Percentiles rank a stretch among this genome's conserved stretches.
These are phyloP conservation scores for Ptiloglossa arizonensis DNA, from an alignment of 1,140 invertebrate genomes.

Conservation along the genomic window DNA sequence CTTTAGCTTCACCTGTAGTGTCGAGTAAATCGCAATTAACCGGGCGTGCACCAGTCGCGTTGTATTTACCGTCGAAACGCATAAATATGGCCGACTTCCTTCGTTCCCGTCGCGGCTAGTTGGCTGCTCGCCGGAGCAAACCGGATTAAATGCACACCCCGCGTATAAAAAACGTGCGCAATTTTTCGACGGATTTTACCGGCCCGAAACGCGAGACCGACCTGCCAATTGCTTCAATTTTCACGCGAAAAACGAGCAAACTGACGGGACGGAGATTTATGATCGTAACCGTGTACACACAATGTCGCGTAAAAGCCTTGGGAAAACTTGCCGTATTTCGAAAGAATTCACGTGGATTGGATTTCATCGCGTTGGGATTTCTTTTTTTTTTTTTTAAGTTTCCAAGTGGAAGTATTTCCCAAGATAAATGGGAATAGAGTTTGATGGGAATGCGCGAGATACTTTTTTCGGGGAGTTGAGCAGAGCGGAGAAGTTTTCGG, in stretches of 20 bases:
- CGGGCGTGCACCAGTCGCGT: neutral
- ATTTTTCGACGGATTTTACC: neutral
- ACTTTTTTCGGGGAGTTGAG: no score
- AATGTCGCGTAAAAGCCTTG: no score
- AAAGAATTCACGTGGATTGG: no score
- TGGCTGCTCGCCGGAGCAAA: neutral
- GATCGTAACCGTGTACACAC: no score
- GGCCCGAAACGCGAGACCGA: neutral
- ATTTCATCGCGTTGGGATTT: no score
- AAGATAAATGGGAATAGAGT: no score
- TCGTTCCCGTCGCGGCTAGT: neutral
- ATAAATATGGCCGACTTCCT: neutral
- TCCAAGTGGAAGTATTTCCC: no score
- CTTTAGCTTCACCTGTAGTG: conserved; percentile 10
- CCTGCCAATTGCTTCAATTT: neutral
- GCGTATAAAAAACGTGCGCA: neutral
- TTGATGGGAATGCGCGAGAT: no score
- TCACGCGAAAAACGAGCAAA: neutral
- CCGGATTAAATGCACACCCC: neutral
- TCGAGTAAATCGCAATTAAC: conserved; percentile 39
- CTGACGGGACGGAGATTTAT: neutral
- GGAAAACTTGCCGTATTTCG: no score
- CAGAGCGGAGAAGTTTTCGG: no score
- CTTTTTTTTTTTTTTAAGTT: no score
- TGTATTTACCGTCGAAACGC: neutral